Evolutionary conservation across 2,113 vertebrate species (phyloP), one percentile per base, ranked within the genome.

Genomic region (Lepidothrix coronata): DNA sequence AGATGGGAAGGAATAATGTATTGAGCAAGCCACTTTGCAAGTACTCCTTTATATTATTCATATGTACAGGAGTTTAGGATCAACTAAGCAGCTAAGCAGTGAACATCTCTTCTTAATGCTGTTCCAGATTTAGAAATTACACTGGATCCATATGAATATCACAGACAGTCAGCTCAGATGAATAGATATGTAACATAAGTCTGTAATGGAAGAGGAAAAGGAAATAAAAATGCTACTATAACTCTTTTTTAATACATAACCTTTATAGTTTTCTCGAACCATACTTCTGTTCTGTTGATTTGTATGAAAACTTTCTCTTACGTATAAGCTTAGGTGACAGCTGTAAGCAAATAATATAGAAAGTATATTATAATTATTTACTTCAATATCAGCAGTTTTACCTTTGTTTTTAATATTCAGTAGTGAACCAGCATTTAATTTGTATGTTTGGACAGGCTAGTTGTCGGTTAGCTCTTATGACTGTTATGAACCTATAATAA

Each of bases 401-500:
- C 15, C 5, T 77, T 73, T 85, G 14, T 43, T 71, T 88, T 94
- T 92, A 79, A 66, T 88, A n/a, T 33, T 73, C 14, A 66, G 11
- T 70, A 75, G 37, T 51, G 65, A 46, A 63, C 35, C 58, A 71
- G 19, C 21, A 49, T 19, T 84, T 95, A 46, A 83, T 78, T 62
- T 79, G 86, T 89, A 22, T 88, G 21, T 91, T 92, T 89, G 48
- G 51, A 68, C 33, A 13, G n/a, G 11, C 55, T 91, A 82, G 55
- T 77, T 96, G 31, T 93, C 95, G 28, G 58, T 94, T 93, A 71
- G 17, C 31, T 83, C 35, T 96, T 92, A 87, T 62, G 96, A 5
- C 30, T 66, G 14, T 63, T 88, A 68, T 85, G 23, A 91, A 84
- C 70, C 71, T 74, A 59, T 85, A 92, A 94, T 98, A 93, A 97